phyloP scores from a whole-genome alignment of 2,888 invertebrate species.

The Dryobotodes eremita region DNA sequence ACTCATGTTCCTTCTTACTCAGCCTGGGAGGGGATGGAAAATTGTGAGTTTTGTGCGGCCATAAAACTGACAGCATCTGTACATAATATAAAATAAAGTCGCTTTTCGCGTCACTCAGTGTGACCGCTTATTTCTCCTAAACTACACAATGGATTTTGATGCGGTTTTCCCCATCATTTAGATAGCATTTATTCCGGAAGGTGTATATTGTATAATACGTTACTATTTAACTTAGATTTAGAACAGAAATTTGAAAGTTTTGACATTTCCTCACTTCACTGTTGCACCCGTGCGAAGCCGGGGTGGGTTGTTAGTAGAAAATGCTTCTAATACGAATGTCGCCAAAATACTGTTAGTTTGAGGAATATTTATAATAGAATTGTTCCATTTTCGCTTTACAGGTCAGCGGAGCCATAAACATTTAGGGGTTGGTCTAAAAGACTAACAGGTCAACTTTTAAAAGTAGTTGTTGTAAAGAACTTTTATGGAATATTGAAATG shows the following conservation, averaged over 20 bases:
- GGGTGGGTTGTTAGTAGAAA: background rate
- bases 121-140: background rate
- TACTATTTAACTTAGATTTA: background rate
- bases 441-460: background rate
- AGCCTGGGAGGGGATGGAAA: background rate
- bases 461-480: background rate
- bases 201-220: background rate
- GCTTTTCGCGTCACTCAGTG: background rate
- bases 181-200: background rate
- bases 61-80: background rate
- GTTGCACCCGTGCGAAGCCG: background rate
- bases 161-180: background rate
- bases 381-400: background rate
- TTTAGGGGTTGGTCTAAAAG: no score
- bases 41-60: background rate
- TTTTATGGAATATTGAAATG: background rate
- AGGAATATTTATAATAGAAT: background rate
- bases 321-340: background rate
- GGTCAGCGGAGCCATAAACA: background rate
- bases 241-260: background rate
- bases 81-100: background rate
- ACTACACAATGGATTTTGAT: background rate
- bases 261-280: background rate
- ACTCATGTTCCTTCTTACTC: constrained; percentile 2
- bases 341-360: background rate